Evolutionary conservation across 1,140 invertebrate species (phyloP).

Genomic region (Bradynema listronoti): DNA sequence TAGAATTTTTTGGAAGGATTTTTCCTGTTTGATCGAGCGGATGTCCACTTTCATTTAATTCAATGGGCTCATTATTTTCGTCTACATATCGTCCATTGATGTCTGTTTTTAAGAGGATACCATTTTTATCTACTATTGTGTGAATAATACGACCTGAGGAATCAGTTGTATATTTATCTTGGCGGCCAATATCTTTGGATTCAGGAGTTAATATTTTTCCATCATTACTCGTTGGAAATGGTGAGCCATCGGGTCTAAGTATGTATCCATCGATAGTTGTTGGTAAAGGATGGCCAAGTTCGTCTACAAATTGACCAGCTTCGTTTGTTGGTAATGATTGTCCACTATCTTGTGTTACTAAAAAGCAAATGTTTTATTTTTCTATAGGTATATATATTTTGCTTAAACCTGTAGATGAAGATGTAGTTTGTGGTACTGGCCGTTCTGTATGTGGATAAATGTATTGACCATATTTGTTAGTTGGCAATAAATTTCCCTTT

Average conservation of each 20-base stretch:
- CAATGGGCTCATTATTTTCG: background rate
- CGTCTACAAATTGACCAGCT: conserved; percentile 24
- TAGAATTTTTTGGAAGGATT: background rate
- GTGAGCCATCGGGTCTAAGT: conserved; percentile 34
- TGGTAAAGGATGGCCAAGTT: conserved; percentile 21
- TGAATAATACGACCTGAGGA: conserved; percentile 29
- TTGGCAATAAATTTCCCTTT: conserved; percentile 34
- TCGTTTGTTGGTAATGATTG: conserved; percentile 32
- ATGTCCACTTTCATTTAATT: background rate
- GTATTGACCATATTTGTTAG: conserved; percentile 33
- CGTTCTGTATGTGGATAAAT: conserved; percentile 28
- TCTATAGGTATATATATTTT: no score
- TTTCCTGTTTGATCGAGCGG: background rate
- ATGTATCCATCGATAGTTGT: conserved; percentile 18
- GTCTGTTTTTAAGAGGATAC: no score
- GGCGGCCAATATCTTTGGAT: no score
- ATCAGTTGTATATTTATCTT: conserved; percentile 42
- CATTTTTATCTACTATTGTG: no score
- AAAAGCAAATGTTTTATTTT: no score
- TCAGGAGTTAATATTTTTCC: background rate
- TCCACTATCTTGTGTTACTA: no score
- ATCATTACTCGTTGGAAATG: conserved; percentile 32
- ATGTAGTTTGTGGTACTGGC: no score
- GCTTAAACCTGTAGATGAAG: no score
- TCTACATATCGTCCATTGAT: no score